Percentiles rank a stretch among this genome's conserved stretches.
Evolutionary conservation across 2,888 invertebrate species (phyloP).

Genomic region (Thyatira batis): DNA sequence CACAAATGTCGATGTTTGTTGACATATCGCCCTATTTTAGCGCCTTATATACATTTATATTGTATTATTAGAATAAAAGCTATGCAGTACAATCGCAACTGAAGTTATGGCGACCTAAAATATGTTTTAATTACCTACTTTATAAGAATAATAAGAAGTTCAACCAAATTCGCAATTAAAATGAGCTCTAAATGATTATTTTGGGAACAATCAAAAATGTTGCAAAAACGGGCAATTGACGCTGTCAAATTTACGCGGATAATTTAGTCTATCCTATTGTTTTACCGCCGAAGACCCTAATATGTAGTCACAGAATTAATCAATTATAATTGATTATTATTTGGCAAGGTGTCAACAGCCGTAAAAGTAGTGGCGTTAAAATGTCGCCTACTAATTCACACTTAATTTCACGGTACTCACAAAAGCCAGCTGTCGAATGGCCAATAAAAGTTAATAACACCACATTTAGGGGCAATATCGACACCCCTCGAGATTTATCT

Average conservation of each 20-base stretch:
- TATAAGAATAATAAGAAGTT: too few relatives aligned
- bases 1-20: constrained; percentile 25
- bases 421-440: constrained; percentile 45
- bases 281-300: not conserved
- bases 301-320: not conserved
- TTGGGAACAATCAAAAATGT: too few relatives aligned
- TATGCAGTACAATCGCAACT: too few relatives aligned
- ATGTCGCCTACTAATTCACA: constrained; percentile 49
- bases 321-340: constrained; percentile 30
- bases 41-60: not conserved
- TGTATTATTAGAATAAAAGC: too few relatives aligned
- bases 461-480: constrained; percentile 57
- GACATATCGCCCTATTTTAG: constrained; percentile 21
- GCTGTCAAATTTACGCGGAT: too few relatives aligned
- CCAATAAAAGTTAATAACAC: constrained; percentile 54
- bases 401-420: constrained; percentile 41
- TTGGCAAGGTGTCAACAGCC: constrained; percentile 33
- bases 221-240: too few relatives aligned
- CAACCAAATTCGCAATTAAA: too few relatives aligned
- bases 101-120: too few relatives aligned
- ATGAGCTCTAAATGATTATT: too few relatives aligned
- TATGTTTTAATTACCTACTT: too few relatives aligned
- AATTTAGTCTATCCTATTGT: not conserved
- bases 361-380: constrained; percentile 29
- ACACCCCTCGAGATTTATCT: constrained; percentile 57